Base-by-base conservation (phyloP, 2,113 vertebrate species). In the Serilophus lunatus region DNA sequence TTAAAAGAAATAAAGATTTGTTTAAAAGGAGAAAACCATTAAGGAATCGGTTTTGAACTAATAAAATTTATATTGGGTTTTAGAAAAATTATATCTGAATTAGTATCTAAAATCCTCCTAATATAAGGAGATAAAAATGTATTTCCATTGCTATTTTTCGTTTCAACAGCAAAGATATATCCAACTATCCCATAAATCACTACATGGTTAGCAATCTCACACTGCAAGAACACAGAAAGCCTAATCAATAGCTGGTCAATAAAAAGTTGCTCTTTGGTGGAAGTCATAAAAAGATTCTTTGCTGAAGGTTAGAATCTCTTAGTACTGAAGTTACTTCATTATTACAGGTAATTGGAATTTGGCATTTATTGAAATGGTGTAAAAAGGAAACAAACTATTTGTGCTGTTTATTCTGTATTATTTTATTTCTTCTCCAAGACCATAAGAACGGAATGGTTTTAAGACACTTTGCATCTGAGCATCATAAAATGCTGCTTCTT, bases 161-260 rank as follows among this genome's bases (percentile, higher is more conserved):
- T 38, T 92, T 9, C 47, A 70, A 80, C 5, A 77, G 12, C 4
- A 23, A 75, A 65, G 13, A 44, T 29, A 26, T 78, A 51, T 66
- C 42, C 6, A 71, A 49, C 38, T 35, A 68, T 54, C 29, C 15
- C 35, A 63, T 82, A 83, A 93, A 78, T 83, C 63, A 64, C 29
- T 53, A 6, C 5, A 7, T 45, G 90, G 16, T 36, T 82, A 87
- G 6, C 13, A 60, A 33, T 76, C 77, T 88, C 66, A 38, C 40
- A 47, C 10, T 85, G 18, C n/a, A 56, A 84, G 53, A 90, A 92
- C 35, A 35, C 36, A 49, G 77, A 79, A 74, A 60, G 31, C 10
- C 33, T 64, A 59, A 96, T 96, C 54, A 0, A 95, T 97, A 82
- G 4, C 40, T 72, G 42, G 13, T 95, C 92, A 65, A 93, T 91